phyloP scores from a whole-genome alignment of 2,888 invertebrate genomes.

The Ephialtes manifestator region DNA sequence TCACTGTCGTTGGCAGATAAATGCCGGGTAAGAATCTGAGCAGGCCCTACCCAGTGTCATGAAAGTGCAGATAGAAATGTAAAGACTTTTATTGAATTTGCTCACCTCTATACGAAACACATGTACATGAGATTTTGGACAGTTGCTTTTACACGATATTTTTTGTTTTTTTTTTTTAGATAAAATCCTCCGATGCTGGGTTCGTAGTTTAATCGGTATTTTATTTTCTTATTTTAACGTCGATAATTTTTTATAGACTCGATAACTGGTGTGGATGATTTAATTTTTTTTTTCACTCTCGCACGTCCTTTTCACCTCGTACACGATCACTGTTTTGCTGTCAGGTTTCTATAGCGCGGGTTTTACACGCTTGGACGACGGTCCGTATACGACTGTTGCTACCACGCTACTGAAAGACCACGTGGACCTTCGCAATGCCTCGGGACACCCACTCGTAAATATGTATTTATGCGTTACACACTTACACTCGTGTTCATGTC shows the following conservation, averaged over 20 bases:
- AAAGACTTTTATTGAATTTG: background rate
- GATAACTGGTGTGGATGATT: background rate
- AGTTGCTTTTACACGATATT: background rate
- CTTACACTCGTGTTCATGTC: background rate
- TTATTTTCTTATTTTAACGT: background rate
- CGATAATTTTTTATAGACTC: too few relatives aligned
- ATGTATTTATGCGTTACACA: slow-evolving; percentile 71
- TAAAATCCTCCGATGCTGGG: background rate
- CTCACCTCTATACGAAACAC: slow-evolving; percentile 55
- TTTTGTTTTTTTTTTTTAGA: background rate
- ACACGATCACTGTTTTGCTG: slow-evolving; percentile 7
- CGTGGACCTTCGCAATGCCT: slow-evolving; percentile 78
- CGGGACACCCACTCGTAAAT: slow-evolving; percentile 73
- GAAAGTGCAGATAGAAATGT: background rate
- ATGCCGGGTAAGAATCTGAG: background rate
- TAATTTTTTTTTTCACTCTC: background rate
- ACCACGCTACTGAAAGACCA: slow-evolving; percentile 77
- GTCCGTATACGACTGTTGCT: slow-evolving; percentile 79
- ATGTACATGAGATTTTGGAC: slow-evolving; percentile 28
- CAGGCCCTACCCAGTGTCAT: background rate
- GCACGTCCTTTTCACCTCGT: background rate
- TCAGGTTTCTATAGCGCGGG: slow-evolving; percentile 36
- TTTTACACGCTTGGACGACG: slow-evolving; percentile 74
- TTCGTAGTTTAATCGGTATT: background rate
- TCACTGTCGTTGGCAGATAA: slow-evolving; percentile 11